Evolutionary conservation across 30 jellyfish, hydroid and myxozoan species (phyloP), one percentile per base, ranked within the genome.

Genomic region (Nemopilema nomurai): DNA sequence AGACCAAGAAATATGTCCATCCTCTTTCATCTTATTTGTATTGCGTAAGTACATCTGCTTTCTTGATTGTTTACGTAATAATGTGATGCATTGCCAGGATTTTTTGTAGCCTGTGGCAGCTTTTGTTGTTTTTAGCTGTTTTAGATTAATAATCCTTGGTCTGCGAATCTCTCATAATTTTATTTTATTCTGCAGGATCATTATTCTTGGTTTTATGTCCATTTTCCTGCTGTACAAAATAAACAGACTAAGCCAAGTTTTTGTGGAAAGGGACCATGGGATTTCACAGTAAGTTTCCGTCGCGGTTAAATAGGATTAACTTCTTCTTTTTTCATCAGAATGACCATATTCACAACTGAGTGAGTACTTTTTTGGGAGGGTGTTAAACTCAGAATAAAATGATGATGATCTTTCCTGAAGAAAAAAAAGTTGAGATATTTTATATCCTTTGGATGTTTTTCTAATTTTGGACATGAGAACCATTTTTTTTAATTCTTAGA

Each of bases 131-230:
- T 13, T 41, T 41, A 13, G 57, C 57, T 41, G 57, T 41, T 41
- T 6, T 3, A 41, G 20, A 51, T 20, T 13, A 51, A 51, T 51
- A 13, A n/a, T n/a, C n/a, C 57, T 6, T 3, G 57, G 57, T 41
- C 57, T 41, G 57, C 13, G 57, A 41, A 69, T 7, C 20, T 29
- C 1, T 4, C 25, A 9, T 24, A 29, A 18, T 0, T 28, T 52
- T 8, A 7, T 24, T 28, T 62, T 9, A 49, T 30, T 25, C 16
- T 28, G 25, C 65, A 79, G 89, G 18, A 79, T 79, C 16, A 66
- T 79, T 51, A 21, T 79, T 24, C 89, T 79, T 79, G 89, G 81
- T 1, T 13, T 79, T 69, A 79, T 79, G 89, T 79, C 89, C 52
- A n/a, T 49, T 17, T 65, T 79, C 68, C 57, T 79, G 1, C 16